A percentile compares a stretch with the other conserved stretches of the same genome.
phyloP scores from a whole-genome alignment of 2,888 invertebrate genomes.

The Sicus ferrugineus region DNA sequence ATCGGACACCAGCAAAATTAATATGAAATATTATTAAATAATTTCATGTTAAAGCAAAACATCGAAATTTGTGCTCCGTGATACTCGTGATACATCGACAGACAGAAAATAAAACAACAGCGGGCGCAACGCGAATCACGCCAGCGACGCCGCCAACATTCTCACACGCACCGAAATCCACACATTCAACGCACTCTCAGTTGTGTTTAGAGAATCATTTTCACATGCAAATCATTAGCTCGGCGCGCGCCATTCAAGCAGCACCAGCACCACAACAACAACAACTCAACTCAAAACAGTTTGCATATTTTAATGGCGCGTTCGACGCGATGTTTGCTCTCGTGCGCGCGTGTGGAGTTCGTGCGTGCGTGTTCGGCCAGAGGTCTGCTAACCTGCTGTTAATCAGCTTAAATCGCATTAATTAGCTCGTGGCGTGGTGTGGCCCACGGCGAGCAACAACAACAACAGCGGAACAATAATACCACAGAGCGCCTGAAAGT shows the following conservation, averaged over 20 bases:
- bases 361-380: background rate
- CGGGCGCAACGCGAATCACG: background rate
- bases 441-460: background rate
- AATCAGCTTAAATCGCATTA: slow-evolving; percentile 21
- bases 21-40: too few species aligned
- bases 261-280: background rate
- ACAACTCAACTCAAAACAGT: slow-evolving; percentile 11
- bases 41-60: too few species aligned
- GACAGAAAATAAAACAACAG: background rate
- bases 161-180: slow-evolving; percentile 8
- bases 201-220: background rate
- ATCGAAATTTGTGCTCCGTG: too few species aligned
- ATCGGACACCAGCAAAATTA: too few species aligned
- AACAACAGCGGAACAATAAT: background rate
- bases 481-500: background rate
- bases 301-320: slow-evolving; percentile 28
- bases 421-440: slow-evolving; percentile 2
- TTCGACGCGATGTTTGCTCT: slow-evolving; percentile 14
- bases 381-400: background rate
- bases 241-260: slow-evolving; percentile 13
- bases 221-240: background rate
- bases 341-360: background rate
- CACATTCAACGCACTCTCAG: background rate
- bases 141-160: background rate
- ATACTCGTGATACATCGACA: background rate